Evolutionary conservation across 2,888 invertebrate genomes (phyloP).

Genomic region (Lutraria lutraria): DNA sequence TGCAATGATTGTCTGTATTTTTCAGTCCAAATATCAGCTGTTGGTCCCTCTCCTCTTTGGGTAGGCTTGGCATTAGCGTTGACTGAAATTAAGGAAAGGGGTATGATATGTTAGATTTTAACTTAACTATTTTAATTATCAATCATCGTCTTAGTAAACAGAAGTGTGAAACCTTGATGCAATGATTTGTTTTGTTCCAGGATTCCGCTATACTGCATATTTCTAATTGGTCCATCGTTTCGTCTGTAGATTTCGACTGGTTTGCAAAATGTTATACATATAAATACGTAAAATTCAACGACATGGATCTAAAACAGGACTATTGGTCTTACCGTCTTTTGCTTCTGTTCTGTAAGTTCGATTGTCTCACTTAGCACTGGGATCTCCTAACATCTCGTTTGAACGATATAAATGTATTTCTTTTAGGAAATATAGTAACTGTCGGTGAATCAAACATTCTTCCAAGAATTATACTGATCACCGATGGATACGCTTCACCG

Average conservation of each 20-base stretch:
- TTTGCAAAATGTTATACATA: too few relatives aligned
- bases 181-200: not conserved
- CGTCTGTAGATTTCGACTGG: too few relatives aligned
- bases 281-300: too few relatives aligned
- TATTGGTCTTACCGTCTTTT: too few relatives aligned
- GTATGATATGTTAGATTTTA: slow-evolving; percentile 28
- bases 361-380: too few relatives aligned
- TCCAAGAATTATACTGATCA: slow-evolving; percentile 70
- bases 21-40: slow-evolving; percentile 59
- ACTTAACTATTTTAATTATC: not conserved
- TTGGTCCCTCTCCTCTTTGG: slow-evolving; percentile 74
- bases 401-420: not conserved
- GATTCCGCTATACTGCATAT: too few relatives aligned
- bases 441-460: slow-evolving; percentile 9
- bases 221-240: too few relatives aligned
- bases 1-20: not conserved
- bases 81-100: slow-evolving; percentile 62
- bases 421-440: not conserved
- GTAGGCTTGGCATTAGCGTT: slow-evolving; percentile 69
- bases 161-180: not conserved
- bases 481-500: slow-evolving; percentile 72
- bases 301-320: too few relatives aligned
- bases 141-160: not conserved
- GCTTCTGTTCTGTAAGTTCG: too few relatives aligned
- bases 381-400: not conserved